Evolutionary conservation across 2,888 invertebrate genomes (phyloP).

Genomic region (Drosophila mettleri): DNA sequence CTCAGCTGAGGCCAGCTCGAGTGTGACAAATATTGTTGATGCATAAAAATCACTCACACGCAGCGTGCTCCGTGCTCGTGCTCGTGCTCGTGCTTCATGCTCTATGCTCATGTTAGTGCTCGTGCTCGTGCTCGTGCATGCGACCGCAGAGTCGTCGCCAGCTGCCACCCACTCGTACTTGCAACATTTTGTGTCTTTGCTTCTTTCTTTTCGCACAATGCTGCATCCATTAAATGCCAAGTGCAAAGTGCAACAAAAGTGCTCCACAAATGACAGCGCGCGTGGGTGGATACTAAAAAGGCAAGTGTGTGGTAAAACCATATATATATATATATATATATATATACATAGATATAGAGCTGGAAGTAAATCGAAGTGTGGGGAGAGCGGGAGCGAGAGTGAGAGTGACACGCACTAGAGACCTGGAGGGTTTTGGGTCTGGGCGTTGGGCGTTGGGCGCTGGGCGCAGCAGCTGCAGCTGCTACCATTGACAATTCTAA

Average conservation of each 20-base stretch:
- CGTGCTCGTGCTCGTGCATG: not conserved
- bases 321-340: not conserved
- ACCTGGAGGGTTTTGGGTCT: constrained; percentile 45
- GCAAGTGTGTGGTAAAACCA: constrained; percentile 36
- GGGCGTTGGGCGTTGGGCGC: too few species aligned
- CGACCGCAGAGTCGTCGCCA: constrained; percentile 1
- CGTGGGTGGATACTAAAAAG: constrained; percentile 21
- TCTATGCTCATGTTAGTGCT: too few species aligned
- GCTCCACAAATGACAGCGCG: constrained; percentile 46
- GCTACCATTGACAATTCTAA: constrained; percentile 70
- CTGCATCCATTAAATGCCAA: constrained; percentile 66
- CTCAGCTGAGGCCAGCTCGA: constrained; percentile 42
- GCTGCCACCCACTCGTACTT: constrained; percentile 11
- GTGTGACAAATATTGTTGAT: constrained; percentile 62
- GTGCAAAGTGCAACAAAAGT: constrained; percentile 71
- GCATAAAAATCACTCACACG: constrained; percentile 68
- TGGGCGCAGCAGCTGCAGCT: too few species aligned
- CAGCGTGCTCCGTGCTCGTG: constrained; percentile 23
- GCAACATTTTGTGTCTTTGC: not conserved
- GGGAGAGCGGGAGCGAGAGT: not conserved
- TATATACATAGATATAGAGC: not conserved
- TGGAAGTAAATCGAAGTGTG: not conserved
- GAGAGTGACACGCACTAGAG: constrained; percentile 25
- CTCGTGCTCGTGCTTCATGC: not conserved
- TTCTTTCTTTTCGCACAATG: constrained; percentile 27